Percentiles rank a stretch among this genome's conserved stretches.
phyloP scores from a whole-genome alignment of 1,140 invertebrate species.

The Acyrthosiphon pisum region DNA sequence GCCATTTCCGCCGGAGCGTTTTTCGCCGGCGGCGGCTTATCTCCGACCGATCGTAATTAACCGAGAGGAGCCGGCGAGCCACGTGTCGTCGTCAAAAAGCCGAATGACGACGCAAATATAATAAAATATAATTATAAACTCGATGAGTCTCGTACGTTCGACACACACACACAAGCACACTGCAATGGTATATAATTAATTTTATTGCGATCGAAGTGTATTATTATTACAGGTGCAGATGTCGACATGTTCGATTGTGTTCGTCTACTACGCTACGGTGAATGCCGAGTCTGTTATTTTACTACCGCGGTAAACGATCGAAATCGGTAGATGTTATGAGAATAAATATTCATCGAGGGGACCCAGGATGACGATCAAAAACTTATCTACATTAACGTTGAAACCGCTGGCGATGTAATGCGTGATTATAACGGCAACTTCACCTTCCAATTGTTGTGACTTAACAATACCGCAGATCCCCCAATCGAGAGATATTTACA shows the following conservation, averaged over 20 bases:
- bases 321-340: background rate
- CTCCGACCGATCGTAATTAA: constrained; percentile 7
- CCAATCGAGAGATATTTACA: background rate
- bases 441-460: background rate
- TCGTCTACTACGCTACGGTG: too few relatives aligned
- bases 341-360: background rate
- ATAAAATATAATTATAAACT: background rate
- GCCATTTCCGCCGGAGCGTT: background rate
- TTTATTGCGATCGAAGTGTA: background rate
- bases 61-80: background rate
- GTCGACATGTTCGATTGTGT: background rate
- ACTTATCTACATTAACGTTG: background rate
- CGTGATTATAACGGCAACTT: background rate
- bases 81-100: background rate
- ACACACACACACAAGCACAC: background rate
- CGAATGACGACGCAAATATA: background rate
- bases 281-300: background rate
- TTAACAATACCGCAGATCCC: background rate
- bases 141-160: background rate
- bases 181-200: background rate
- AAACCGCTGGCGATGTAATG: background rate
- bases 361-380: background rate
- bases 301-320: background rate
- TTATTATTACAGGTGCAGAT: background rate
- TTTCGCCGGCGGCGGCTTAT: background rate